A percentile compares a stretch with the other conserved stretches of the same genome.
phyloP scores from a whole-genome alignment of 2,888 invertebrate species.

The Drosophila mimica region DNA sequence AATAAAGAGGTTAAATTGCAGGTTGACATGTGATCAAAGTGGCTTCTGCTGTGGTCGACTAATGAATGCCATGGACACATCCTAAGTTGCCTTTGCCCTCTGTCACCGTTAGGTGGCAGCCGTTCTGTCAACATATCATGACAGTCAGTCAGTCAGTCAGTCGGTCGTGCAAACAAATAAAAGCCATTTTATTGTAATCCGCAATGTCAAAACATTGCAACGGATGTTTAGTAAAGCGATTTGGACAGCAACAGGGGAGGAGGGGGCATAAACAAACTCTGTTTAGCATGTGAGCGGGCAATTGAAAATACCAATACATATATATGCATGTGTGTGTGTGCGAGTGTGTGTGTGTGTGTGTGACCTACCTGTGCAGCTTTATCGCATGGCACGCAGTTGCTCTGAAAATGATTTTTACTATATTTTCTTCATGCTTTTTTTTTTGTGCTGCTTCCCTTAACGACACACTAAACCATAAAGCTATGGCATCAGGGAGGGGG shows the following conservation, averaged over 20 bases:
- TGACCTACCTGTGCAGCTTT: slow-evolving; percentile 60
- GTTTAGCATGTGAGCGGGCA: slow-evolving; percentile 45
- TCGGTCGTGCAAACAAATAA: slow-evolving; percentile 61
- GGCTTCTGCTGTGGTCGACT: slow-evolving; percentile 54
- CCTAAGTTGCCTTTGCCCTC: slow-evolving; percentile 9
- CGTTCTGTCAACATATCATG: slow-evolving; percentile 28
- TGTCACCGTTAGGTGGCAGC: slow-evolving; percentile 14
- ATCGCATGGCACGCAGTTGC: slow-evolving; percentile 75
- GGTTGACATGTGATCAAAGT: slow-evolving; percentile 68
- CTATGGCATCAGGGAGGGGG: background rate
- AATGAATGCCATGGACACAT: slow-evolving; percentile 63
- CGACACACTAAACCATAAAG: slow-evolving; percentile 55
- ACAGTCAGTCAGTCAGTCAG: slow-evolving; percentile 19
- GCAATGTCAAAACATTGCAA: slow-evolving; percentile 72
- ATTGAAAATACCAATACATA: slow-evolving; percentile 26
- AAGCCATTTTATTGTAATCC: slow-evolving; percentile 76
- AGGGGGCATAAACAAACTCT: slow-evolving; percentile 26
- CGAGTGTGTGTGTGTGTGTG: slow-evolving; percentile 26
- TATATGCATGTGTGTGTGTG: background rate
- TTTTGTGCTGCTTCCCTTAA: slow-evolving; percentile 32
- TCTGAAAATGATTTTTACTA: slow-evolving; percentile 52
- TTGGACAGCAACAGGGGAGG: slow-evolving; percentile 9
- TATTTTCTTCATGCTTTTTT: slow-evolving; percentile 8
- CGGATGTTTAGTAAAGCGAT: slow-evolving; percentile 59
- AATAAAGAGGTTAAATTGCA: slow-evolving; percentile 65